Percentiles rank a stretch among this genome's conserved stretches.
phyloP scores from a whole-genome alignment of 2,797 vertebrate species.

The Propithecus deckenii region DNA sequence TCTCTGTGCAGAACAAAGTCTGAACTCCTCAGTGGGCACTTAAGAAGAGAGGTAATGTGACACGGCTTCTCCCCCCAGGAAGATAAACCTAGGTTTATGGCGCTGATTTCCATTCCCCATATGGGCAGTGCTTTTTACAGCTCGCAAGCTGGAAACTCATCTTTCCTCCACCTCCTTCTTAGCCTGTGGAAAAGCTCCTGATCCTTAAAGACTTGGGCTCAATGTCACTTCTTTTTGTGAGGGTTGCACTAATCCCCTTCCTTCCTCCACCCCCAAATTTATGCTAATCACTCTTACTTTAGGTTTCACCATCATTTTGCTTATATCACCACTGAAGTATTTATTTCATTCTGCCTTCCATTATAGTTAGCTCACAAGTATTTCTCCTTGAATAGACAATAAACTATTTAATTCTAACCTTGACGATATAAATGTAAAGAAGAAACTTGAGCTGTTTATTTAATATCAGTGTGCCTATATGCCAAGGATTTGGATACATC shows the following conservation, averaged over 20 bases:
- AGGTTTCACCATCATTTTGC: neutral
- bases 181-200: neutral
- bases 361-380: neutral
- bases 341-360: neutral
- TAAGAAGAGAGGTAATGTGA: neutral
- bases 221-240: neutral
- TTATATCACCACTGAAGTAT: neutral
- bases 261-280: neutral
- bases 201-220: neutral
- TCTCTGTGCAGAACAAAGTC: neutral
- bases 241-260: neutral
- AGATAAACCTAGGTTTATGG: neutral
- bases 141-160: neutral
- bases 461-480: neutral
- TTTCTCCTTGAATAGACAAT: neutral
- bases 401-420: neutral
- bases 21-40: neutral
- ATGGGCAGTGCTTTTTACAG: neutral
- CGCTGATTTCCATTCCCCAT: neutral
- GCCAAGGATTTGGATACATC: neutral
- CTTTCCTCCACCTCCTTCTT: neutral
- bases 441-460: neutral
- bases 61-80: neutral
- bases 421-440: neutral
- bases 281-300: neutral